Conservation (phyloP, 2,888 invertebrate genomes). For the Apamea sordens region DNA sequence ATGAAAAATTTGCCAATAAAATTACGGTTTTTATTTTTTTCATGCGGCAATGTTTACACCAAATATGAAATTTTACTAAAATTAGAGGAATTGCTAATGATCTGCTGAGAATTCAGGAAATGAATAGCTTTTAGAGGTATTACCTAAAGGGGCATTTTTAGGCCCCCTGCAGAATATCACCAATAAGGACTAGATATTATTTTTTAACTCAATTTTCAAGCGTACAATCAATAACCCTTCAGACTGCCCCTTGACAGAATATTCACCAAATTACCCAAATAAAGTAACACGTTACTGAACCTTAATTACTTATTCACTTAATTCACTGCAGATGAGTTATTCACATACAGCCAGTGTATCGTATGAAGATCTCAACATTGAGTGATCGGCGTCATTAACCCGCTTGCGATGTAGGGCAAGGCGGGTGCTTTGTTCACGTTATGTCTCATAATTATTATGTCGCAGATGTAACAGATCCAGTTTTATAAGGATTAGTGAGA, state of each 20-base stretch:
- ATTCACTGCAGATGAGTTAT: conserved; percentile 70
- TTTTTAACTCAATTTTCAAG: not conserved
- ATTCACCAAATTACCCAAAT: conserved; percentile 63
- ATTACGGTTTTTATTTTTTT: too few relatives aligned
- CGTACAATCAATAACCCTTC: conserved; percentile 21
- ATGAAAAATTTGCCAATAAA: too few relatives aligned
- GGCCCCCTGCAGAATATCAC: too few relatives aligned
- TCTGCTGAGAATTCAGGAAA: too few relatives aligned
- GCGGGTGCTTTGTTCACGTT: conserved; percentile 71
- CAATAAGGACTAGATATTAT: not conserved
- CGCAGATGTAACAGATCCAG: conserved; percentile 44
- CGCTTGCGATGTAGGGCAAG: conserved; percentile 74
- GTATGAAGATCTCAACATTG: conserved; percentile 80
- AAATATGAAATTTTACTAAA: too few relatives aligned
- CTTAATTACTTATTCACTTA: conserved; percentile 77
- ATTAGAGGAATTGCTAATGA: too few relatives aligned
- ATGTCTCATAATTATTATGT: conserved; percentile 72
- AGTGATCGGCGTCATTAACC: conserved; percentile 79
- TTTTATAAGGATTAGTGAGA: conserved; percentile 40
- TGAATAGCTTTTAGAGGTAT: too few relatives aligned
- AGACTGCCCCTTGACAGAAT: conserved; percentile 44
- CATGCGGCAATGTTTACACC: too few relatives aligned
- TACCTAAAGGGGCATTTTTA: too few relatives aligned
- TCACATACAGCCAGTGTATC: conserved; percentile 73
- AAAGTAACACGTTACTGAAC: conserved; percentile 63